These are phyloP conservation scores for Trichopria drosophilae DNA, from an alignment of 2,888 invertebrate genomes.

Conservation along the genomic window DNA sequence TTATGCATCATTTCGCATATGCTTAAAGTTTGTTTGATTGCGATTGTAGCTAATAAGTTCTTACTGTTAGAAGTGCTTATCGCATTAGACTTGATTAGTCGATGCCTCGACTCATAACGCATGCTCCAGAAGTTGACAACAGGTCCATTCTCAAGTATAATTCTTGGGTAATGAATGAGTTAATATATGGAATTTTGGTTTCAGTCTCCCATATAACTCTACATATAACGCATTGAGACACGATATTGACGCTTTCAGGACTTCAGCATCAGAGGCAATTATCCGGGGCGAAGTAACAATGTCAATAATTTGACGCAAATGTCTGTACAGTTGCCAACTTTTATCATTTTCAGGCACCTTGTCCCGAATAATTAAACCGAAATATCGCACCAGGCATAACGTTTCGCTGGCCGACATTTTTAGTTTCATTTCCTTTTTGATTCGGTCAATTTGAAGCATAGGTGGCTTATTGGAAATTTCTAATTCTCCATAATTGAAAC, in stretches of 20 bases:
- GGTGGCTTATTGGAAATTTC: slow-evolving; percentile 18
- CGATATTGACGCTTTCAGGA: not conserved
- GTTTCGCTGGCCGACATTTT: slow-evolving; percentile 10
- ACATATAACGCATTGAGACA: slow-evolving; percentile 1
- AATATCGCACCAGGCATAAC: no score
- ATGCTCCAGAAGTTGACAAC: slow-evolving; percentile 17
- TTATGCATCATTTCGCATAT: slow-evolving; percentile 9
- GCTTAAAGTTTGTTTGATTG: slow-evolving; percentile 5
- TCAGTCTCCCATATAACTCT: slow-evolving; percentile 4
- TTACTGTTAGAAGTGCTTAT: slow-evolving; percentile 1
- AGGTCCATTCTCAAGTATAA: no score
- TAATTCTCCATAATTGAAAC: slow-evolving; percentile 16
- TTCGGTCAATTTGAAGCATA: not conserved
- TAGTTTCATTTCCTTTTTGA: not conserved
- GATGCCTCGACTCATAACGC: slow-evolving; percentile 11
- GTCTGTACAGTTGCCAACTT: slow-evolving; percentile 7
- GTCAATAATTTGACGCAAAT: slow-evolving; percentile 10
- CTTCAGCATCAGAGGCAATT: slow-evolving; percentile 1
- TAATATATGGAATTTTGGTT: slow-evolving; percentile 7
- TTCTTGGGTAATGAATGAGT: no score
- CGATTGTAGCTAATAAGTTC: slow-evolving; percentile 7
- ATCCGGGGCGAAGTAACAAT: slow-evolving; percentile 10
- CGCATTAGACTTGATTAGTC: slow-evolving; percentile 5
- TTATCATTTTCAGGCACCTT: slow-evolving; percentile 2
- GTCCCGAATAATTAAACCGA: slow-evolving; percentile 13